Base-by-base conservation (phyloP, 2,797 vertebrate species). In the Rhynchonycteris naso region DNA sequence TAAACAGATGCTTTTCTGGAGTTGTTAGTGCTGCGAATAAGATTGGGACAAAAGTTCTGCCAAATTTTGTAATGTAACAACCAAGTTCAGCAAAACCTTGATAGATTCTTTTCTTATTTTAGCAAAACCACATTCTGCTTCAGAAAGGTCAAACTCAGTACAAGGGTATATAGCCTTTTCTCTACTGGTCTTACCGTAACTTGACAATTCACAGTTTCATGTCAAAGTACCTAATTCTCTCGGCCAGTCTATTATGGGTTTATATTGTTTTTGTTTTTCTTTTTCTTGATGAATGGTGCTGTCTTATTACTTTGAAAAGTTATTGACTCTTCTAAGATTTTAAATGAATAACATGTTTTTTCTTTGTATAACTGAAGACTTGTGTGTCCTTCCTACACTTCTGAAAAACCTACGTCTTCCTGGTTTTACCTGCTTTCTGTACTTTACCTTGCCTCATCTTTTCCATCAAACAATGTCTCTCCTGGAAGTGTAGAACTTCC, bases 81-180 rank as follows among this genome's bases (percentile, higher is more conserved):
- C 82, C 30, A 78, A 78, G 58, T 66, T 52, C 54, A 38, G 26
- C 43, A 43, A 38, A 84, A 88, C 35, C 38, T 90, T 91, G 63
- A 93, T 16, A 82, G 75, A 52, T 33, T 71, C 50, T 90, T 82
- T 76, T 81, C 78, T 88, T 75, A 88, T 90, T 94, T 90, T 80
- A 96, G 90, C 82, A 89, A 95, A 95, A 86, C 81, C 92, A 76
- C 85, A 90, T 78, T 94, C 59, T 81, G 24, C 65, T 94, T 91
- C 68, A 90, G 78, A 93, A 89, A 96, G 90, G 87, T 93, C 88
- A 90, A 69, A 38, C 47, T 88, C 33, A 63, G 92, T 85, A 13
- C 59, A 88, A 95, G 68, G 24, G 11, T 26, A 75, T 26, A 75
- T 11, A 56, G 72, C 52, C 76, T 86, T 69, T 78, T 83, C 38